Evolutionary conservation across 2,113 vertebrate species (phyloP), one percentile per base, ranked within the genome.

Genomic region (Ia io): DNA sequence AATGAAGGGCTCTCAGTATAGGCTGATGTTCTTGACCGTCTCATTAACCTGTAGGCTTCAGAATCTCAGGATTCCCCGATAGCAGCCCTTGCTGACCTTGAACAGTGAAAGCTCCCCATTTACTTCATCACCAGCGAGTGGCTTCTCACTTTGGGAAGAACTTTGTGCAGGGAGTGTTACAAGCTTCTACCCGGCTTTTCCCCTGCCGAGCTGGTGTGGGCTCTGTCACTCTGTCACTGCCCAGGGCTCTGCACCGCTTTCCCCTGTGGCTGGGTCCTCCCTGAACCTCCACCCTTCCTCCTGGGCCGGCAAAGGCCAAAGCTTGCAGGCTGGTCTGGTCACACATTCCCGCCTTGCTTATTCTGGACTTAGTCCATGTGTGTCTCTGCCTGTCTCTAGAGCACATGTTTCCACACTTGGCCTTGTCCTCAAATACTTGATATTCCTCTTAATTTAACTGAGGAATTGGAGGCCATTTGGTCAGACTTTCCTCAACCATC

Each of bases 1-100:
- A 96, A 92, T 53, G 44, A 85, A 79, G 61, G 82, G 37, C 82
- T 88, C 71, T 86, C 73, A 5, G 77, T 82, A 73, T 8, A 44
- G 84, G 53, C 67, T 44, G 86, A 59, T 87, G 59, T 22, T 35
- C 47, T 67, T 90, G 88, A 89, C 83, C 3, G 1, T 74, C 25
- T 12, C 61, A 53, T 65, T 92, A 93, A 85, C 93, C 93, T 53
- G 18, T 23, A 12, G 8, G 59, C 61, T n/a, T 83, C 49, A 51
- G n/a, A 87, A 51, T 83, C 84, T 32, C 49, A 86, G 44, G 69
- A 83, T 28, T 42, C 40, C 28, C n/a, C 4, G 22, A 61, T 78
- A 35, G 18, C 37, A 30, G 30, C 56, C 83, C 73, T 67, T 16
- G 2, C 73, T 40, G 44, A 67, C 79, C 65, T 73, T 79, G 49